A percentile compares a stretch with the other conserved stretches of the same genome.
phyloP scores from a whole-genome alignment of 2,113 vertebrate genomes.

The Rynchops niger region DNA sequence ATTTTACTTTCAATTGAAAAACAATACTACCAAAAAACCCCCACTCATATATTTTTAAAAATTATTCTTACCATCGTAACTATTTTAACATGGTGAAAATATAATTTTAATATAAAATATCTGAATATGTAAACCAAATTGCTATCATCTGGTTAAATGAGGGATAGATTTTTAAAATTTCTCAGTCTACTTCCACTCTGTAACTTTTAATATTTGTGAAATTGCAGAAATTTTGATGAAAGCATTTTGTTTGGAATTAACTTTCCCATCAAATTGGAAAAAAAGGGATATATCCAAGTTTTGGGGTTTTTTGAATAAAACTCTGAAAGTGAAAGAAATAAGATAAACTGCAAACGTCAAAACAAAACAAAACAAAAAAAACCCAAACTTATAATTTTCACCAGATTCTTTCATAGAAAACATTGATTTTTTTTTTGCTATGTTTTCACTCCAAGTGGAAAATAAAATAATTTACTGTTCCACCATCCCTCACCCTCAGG shows the following conservation, averaged over 20 bases:
- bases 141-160: background rate
- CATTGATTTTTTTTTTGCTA: accelerated
- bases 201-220: background rate
- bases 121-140: background rate
- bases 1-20: background rate
- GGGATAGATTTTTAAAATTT: background rate
- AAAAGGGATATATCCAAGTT: background rate
- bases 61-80: background rate
- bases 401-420: background rate
- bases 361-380: background rate
- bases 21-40: accelerated
- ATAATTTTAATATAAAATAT: background rate
- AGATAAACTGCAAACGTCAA: background rate
- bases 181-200: accelerated
- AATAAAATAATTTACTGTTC: background rate
- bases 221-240: background rate
- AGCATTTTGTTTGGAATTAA: background rate
- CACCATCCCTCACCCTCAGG: accelerated
- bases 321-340: background rate
- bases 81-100: background rate
- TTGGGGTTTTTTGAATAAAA: background rate
- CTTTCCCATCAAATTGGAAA: background rate
- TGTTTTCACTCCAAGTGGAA: background rate
- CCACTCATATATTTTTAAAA: background rate
- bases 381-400: background rate